phyloP scores from a whole-genome alignment of 2,888 invertebrate species.

The Unio pictorum region DNA sequence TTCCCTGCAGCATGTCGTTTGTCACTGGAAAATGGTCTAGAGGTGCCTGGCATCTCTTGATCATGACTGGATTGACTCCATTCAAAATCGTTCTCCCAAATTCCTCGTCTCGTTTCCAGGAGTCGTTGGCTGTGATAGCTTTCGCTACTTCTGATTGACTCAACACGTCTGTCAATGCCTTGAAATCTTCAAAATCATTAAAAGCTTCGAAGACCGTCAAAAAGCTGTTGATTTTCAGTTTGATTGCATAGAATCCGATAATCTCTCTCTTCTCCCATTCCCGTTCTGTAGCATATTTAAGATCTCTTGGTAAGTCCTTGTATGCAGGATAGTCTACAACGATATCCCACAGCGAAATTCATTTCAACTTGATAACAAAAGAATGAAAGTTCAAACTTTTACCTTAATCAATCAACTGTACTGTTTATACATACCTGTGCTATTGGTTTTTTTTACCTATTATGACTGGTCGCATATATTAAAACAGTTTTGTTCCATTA shows the following conservation, averaged over 20 bases:
- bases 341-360: not conserved
- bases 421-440: too few relatives aligned
- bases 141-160: conserved; percentile 15
- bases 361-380: too few relatives aligned
- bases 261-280: conserved; percentile 28
- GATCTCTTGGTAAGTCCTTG: conserved; percentile 24
- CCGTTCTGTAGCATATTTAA: conserved; percentile 23
- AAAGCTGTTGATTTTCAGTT: conserved; percentile 31
- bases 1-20: conserved; percentile 18
- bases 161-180: conserved; percentile 17
- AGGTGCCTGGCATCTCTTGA: conserved; percentile 7
- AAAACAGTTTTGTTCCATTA: too few relatives aligned
- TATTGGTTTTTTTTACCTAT: too few relatives aligned
- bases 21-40: conserved; percentile 28
- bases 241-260: conserved; percentile 18
- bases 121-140: conserved; percentile 19
- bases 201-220: conserved; percentile 21
- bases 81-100: conserved; percentile 25
- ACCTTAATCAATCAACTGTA: too few relatives aligned
- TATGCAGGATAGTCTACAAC: conserved; percentile 19
- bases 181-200: conserved; percentile 29
- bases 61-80: conserved; percentile 26
- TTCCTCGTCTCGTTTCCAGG: conserved; percentile 28
- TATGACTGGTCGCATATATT: too few relatives aligned
- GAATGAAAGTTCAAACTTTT: too few relatives aligned